A percentile compares a stretch with the other conserved stretches of the same genome.
Conservation (phyloP, 2,888 invertebrate genomes). For the Drosophila acutilabella region DNA sequence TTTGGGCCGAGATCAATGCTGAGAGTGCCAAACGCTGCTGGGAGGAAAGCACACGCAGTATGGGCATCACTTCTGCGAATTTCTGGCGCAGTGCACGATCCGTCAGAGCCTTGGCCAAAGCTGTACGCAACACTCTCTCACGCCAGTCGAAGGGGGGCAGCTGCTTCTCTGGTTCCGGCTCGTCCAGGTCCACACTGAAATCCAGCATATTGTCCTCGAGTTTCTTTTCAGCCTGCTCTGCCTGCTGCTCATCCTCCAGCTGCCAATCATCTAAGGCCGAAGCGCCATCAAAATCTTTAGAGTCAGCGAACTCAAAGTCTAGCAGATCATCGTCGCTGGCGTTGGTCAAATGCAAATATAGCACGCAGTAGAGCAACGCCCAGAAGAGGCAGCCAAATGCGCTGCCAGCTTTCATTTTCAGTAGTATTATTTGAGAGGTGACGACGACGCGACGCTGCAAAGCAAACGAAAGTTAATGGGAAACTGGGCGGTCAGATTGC, state of each 20-base stretch:
- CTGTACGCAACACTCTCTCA: conserved; percentile 86
- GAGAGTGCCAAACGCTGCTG: conserved; percentile 88
- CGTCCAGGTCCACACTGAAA: conserved; percentile 71
- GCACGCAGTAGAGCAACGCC: conserved; percentile 71
- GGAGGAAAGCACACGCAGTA: conserved; percentile 88
- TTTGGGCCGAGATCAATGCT: conserved; percentile 88
- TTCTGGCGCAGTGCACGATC: conserved; percentile 87
- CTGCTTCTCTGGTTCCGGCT: conserved; percentile 67
- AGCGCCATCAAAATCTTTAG: conserved; percentile 81
- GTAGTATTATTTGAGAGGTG: conserved; percentile 15
- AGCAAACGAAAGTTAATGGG: conserved; percentile 67
- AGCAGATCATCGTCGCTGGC: conserved; percentile 73
- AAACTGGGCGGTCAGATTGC: conserved; percentile 64
- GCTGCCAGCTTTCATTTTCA: conserved; percentile 71
- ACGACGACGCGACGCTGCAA: conserved; percentile 40
- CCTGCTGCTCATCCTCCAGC: conserved; percentile 68
- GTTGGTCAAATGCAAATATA: conserved; percentile 61
- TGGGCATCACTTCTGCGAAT: conserved; percentile 88
- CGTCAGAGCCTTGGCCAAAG: conserved; percentile 87
- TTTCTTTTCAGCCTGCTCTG: conserved; percentile 56
- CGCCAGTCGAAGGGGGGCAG: conserved; percentile 82
- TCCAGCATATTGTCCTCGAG: conserved; percentile 64
- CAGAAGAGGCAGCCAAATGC: conserved; percentile 68
- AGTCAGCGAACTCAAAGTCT: conserved; percentile 78
- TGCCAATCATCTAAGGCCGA: conserved; percentile 69